Base-by-base conservation (phyloP, 1,140 invertebrate species). In the Drosophila subpulchrella region DNA sequence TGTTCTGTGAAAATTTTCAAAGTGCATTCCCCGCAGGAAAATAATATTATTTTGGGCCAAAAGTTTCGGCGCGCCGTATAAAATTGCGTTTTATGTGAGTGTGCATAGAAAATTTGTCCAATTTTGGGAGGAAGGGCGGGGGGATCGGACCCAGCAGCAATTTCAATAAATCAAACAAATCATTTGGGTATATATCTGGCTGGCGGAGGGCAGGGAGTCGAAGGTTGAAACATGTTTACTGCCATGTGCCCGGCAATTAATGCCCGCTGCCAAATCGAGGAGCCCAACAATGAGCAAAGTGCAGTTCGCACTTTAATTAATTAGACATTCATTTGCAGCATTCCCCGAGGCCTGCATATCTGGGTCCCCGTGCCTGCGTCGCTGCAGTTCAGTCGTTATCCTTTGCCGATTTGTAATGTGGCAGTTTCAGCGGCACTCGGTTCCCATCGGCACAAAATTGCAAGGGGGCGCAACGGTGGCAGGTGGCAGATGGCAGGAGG, bases 251-350 rank as follows among this genome's bases (percentile, higher is more conserved):
- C 42, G 48, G 39, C 63, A 66, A 83, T 86, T 88, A 86, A 79
- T 88, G 75, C 27, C 66, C 68, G 59, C 76, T 76, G 75, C 58
- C 78, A 86, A 82, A 67, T 75, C 44, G 66, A 70, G 59, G 54
- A 78, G 39, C 70, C 70, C 51, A 72, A 54, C 63, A 56, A 50
- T 46, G 54, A 63, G 55, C 60, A 56, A 59, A 65, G 74, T 68
- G 77, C 78, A 75, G 66, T 88, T 88, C 66, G 82, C 82, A 86
- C 82, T 86, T 86, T 89, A 86, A 86, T 86, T 86, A 89, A 86
- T 86, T 89, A 83, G 84, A 89, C 84, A 86, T 89, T 86, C 79
- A 86, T 89, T 86, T 88, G 72, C 70, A 81, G 58, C 65, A 75
- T 54, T 56, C 71, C 71, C 73, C 73, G 12, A 66, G 60, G 63